Evolutionary conservation across 2,888 invertebrate species (phyloP).

Genomic region (Stegophylla sp.): DNA sequence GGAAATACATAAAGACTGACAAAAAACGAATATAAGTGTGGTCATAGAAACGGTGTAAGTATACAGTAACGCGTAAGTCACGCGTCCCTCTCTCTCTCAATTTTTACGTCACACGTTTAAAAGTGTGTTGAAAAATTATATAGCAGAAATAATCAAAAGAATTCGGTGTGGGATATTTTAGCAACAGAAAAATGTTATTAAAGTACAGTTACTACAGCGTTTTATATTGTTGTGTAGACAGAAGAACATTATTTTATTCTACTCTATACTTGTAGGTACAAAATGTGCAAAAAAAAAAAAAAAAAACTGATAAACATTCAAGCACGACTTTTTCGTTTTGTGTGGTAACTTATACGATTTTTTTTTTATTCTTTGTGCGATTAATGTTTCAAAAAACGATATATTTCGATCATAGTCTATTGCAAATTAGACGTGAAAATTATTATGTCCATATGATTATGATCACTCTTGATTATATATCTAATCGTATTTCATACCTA

Average conservation of each 20-base stretch:
- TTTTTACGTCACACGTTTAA: neutral
- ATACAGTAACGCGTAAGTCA: neutral
- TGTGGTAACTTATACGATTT: neutral
- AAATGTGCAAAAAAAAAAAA: neutral
- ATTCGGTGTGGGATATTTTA: neutral
- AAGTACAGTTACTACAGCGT: constrained; percentile 20
- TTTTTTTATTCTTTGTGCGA: neutral
- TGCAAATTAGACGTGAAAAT: neutral
- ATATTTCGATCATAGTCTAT: neutral
- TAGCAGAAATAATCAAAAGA: neutral
- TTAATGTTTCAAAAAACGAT: neutral
- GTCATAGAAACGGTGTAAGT: neutral
- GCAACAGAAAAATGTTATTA: constrained; percentile 4
- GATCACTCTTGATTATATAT: neutral
- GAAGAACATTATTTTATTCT: constrained; percentile 2
- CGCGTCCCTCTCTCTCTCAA: neutral
- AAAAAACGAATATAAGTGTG: neutral
- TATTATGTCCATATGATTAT: neutral
- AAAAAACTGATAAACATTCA: neutral
- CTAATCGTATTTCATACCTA: neutral
- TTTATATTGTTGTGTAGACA: neutral
- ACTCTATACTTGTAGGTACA: neutral
- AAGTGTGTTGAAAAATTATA: neutral
- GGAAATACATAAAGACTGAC: neutral
- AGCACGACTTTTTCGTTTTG: neutral